Evolutionary conservation across 1,140 invertebrate species (phyloP), one percentile per base, ranked within the genome.

Genomic region (Diploscapter pachys): DNA sequence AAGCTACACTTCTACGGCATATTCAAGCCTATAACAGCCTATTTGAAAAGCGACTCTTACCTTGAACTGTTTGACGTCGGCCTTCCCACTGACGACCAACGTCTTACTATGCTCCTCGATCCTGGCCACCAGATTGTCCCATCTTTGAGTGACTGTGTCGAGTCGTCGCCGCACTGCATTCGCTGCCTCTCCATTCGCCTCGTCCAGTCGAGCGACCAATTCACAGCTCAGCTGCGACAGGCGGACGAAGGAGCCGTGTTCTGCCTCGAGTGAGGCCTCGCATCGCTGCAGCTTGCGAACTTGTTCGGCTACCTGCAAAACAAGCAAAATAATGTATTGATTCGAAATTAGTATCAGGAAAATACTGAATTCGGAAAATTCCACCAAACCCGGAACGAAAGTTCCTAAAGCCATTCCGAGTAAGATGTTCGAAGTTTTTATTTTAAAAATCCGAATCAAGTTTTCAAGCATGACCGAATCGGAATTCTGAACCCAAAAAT

Each of bases 101-200:
- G 77, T 80, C 70, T 85, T 80, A 5, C 82, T 80, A 31, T 85
- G 81, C 64, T 85, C 82, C 59, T 83, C 82, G 4, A 83, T 67
- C 57, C 81, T 53, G 9, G 76, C 80, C 3, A 83, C 82, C 53
- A 83, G 77, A 66, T 83, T 77, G 57, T 83, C 83, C 82, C 83
- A 83, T 49, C 71, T 62, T 49, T 85, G 76, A 52, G 83, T 83
- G n/a, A 85, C 68, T 8, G 69, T 61, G 54, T 83, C 81, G 8
- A 82, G 59, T 52, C 69, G 49, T 9, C 62, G 57, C 11, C 78
- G 71, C n/a, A 82, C 80, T 6, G 61, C 48, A 11, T 77, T 77
- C 3, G 81, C 82, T 5, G 72, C 78, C 3, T 66, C 70, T 49
- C 62, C 68, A 63, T 78, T 78, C 11, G 52, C 71, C 2, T 61